phyloP scores from a whole-genome alignment of 2,888 invertebrate genomes.

The Dasypolia templi region DNA sequence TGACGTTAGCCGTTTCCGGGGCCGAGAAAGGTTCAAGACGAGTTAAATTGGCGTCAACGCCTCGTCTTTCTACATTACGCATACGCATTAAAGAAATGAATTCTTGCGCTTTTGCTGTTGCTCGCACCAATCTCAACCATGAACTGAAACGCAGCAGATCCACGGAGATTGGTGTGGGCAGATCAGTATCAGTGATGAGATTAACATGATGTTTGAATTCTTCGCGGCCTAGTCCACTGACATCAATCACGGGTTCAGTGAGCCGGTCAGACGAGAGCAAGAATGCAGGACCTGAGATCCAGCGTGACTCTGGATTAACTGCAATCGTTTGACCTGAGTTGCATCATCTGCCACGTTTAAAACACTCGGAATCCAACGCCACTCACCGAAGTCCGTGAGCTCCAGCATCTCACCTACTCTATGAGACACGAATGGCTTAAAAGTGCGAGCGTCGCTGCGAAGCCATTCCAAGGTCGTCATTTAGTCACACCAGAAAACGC shows the following conservation, averaged over 20 bases:
- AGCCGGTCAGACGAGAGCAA: background rate
- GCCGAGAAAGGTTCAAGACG: too few relatives aligned
- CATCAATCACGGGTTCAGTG: background rate
- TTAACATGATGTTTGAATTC: background rate
- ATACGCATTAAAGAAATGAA: background rate
- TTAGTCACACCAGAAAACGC: too few relatives aligned
- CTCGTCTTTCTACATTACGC: background rate
- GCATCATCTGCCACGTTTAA: conserved; percentile 3
- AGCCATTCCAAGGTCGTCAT: too few relatives aligned
- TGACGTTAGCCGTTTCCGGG: too few relatives aligned
- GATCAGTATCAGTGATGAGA: background rate
- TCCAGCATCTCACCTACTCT: too few relatives aligned
- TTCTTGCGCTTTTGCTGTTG: background rate
- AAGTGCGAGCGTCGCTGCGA: too few relatives aligned
- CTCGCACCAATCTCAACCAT: conserved; percentile 3
- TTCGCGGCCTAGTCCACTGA: background rate
- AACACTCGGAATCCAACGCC: too few relatives aligned
- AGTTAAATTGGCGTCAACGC: background rate
- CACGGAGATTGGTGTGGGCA: too few relatives aligned
- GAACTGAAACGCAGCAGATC: background rate
- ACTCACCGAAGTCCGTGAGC: too few relatives aligned
- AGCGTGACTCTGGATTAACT: background rate
- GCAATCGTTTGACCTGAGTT: background rate
- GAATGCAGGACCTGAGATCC: background rate
- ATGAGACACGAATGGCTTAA: too few relatives aligned